Evolutionary conservation across 2,888 invertebrate species (phyloP).

Genomic region (Epinotia nisella): DNA sequence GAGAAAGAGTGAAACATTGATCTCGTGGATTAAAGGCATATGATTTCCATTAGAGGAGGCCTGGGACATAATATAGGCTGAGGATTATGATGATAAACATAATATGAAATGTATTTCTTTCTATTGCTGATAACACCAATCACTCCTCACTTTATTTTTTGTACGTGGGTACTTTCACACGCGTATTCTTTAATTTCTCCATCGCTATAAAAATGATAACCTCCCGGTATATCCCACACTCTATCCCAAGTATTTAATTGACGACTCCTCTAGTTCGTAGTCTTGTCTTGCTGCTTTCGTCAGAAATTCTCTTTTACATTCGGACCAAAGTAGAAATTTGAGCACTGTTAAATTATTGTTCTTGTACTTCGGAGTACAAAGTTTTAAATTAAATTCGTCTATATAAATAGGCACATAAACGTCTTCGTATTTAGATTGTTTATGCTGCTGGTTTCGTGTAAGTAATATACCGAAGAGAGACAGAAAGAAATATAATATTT

Average conservation of each 20-base stretch:
- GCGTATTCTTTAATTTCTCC: background rate
- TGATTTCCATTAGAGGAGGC: no score
- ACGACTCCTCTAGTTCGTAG: conserved; percentile 26
- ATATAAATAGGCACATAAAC: background rate
- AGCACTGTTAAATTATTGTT: conserved; percentile 12
- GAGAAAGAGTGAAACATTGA: no score
- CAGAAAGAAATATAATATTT: no score
- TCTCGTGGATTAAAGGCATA: no score
- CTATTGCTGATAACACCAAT: no score
- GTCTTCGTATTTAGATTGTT: background rate
- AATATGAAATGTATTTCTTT: no score
- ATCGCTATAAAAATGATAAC: background rate
- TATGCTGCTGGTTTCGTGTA: no score
- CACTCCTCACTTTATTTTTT: no score
- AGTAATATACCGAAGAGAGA: no score
- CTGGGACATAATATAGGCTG: no score
- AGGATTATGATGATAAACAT: no score
- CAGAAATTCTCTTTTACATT: conserved; percentile 38
- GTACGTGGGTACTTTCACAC: no score
- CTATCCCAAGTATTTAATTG: conserved; percentile 39
- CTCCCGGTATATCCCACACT: background rate
- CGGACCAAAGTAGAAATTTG: conserved; percentile 6
- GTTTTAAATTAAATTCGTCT: background rate
- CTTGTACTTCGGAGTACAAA: background rate
- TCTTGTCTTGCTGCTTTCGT: conserved; percentile 26